phyloP scores from a whole-genome alignment of 2,797 vertebrate genomes.

The Chiloscyllium punctatum region DNA sequence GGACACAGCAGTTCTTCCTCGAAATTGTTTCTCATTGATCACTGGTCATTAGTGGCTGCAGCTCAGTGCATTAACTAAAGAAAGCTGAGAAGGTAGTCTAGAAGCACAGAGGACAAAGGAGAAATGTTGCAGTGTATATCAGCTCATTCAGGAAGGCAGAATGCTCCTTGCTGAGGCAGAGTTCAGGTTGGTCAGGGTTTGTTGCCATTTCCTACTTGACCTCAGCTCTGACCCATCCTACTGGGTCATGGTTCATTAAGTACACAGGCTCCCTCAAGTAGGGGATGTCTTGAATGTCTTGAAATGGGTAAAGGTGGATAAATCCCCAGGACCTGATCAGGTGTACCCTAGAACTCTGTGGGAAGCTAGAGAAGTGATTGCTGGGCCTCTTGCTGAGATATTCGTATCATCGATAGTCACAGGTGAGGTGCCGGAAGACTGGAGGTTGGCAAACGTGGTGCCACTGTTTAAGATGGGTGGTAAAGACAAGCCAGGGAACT shows the following conservation, averaged over 20 bases:
- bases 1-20: neutral
- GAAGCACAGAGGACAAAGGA: neutral
- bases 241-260: neutral
- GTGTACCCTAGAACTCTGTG: no score
- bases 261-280: neutral
- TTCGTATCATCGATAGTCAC: no score
- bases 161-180: neutral
- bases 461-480: no score
- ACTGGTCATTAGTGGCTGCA: neutral
- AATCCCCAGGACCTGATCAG: no score
- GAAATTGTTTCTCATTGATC: neutral
- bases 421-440: no score
- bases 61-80: neutral
- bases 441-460: no score
- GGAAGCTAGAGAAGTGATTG: no score
- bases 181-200: neutral
- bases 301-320: no score
- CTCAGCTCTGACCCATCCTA: neutral
- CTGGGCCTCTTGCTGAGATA: no score
- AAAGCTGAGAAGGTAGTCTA: neutral
- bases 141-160: neutral
- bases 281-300: no score
- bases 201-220: neutral
- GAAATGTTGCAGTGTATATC: neutral
- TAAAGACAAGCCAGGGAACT: no score